phyloP scores from a whole-genome alignment of 1,140 invertebrate species.

The Megalonaias nervosa region DNA sequence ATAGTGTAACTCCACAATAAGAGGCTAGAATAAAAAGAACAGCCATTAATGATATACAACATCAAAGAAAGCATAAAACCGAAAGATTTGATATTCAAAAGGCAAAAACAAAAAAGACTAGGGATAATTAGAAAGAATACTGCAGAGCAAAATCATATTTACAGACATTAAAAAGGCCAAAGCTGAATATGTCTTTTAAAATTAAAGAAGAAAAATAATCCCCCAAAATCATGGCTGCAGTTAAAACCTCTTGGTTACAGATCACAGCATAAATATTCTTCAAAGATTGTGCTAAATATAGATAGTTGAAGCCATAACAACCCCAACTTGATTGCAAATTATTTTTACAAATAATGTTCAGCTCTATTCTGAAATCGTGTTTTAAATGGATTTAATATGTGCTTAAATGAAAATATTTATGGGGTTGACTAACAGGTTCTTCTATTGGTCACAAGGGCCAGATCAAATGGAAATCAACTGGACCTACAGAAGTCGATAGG shows the following conservation, averaged over 20 bases:
- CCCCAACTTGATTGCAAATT: too few species aligned
- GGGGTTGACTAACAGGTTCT: too few species aligned
- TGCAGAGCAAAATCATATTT: conserved; percentile 12
- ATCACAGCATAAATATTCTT: background rate
- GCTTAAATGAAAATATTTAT: too few species aligned
- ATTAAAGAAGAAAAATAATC: conserved; percentile 20
- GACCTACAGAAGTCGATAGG: too few species aligned
- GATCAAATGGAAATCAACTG: too few species aligned
- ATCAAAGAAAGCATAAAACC: conserved; percentile 13
- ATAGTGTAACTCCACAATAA: background rate
- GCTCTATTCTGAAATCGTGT: too few species aligned
- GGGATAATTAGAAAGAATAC: background rate
- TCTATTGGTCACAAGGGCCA: too few species aligned
- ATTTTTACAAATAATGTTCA: too few species aligned
- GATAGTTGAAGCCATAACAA: background rate
- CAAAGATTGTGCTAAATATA: conserved; percentile 20
- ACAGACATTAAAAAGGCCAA: conserved; percentile 12
- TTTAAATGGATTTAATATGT: too few species aligned
- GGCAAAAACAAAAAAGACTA: conserved; percentile 6
- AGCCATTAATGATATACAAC: conserved; percentile 2
- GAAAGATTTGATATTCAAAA: conserved; percentile 10
- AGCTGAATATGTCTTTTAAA: conserved; percentile 6
- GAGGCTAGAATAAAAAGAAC: conserved; percentile 10
- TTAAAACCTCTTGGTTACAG: conserved; percentile 11
- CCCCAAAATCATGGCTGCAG: conserved; percentile 4